A percentile compares a stretch with the other conserved stretches of the same genome.
phyloP scores from a whole-genome alignment of 2,797 vertebrate genomes.

The Hybognathus amarus region DNA sequence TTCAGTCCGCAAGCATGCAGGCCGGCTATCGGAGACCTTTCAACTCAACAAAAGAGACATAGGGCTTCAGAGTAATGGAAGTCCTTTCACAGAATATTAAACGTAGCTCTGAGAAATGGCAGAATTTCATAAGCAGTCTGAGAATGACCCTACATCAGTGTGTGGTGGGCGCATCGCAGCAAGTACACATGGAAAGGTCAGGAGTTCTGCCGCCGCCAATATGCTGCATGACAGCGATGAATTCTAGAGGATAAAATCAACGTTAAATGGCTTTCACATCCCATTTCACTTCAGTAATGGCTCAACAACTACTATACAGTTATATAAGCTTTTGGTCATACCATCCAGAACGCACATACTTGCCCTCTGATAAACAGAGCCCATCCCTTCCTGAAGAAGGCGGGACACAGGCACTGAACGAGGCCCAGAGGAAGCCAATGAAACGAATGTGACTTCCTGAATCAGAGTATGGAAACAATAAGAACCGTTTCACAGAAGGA shows the following conservation, averaged over 20 bases:
- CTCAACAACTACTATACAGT: not conserved
- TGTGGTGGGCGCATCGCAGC: not conserved
- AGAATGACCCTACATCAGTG: slow-evolving; percentile 28
- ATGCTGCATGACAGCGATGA: not conserved
- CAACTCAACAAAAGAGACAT: slow-evolving; percentile 38
- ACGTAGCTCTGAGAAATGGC: slow-evolving; percentile 6
- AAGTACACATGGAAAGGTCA: slow-evolving; percentile 25
- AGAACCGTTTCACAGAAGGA: not conserved
- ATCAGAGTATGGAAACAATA: slow-evolving; percentile 18
- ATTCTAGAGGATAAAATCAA: slow-evolving; percentile 4
- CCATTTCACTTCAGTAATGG: slow-evolving; percentile 2
- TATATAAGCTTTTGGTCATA: not conserved
- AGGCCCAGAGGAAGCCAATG: slow-evolving; percentile 34
- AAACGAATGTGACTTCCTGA: slow-evolving; percentile 12
- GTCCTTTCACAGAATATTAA: slow-evolving; percentile 44
- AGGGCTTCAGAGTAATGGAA: slow-evolving; percentile 5
- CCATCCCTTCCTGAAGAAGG: slow-evolving; percentile 16
- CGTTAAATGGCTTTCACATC: not conserved
- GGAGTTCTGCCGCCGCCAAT: not conserved
- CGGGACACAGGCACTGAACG: not conserved
- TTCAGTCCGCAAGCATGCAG: slow-evolving; percentile 38
- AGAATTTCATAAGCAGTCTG: slow-evolving; percentile 23
- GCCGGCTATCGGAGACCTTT: slow-evolving; percentile 39
- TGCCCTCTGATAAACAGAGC: not conserved
- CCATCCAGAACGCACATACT: not conserved